A percentile compares a stretch with the other conserved stretches of the same genome.
Conservation (phyloP, 1,140 invertebrate species). For the Lucilia cuprina region DNA sequence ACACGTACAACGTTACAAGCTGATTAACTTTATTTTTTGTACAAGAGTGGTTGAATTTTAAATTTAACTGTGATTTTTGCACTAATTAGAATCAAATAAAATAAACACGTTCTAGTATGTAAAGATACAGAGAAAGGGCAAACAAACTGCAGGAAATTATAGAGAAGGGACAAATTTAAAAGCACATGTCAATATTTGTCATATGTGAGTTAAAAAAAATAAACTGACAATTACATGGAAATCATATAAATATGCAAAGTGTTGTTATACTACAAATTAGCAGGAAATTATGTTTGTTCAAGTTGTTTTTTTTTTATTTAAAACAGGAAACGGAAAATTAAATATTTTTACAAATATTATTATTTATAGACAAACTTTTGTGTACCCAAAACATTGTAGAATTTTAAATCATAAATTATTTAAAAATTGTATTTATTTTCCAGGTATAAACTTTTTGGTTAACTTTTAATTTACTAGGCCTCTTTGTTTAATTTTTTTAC, state of each 20-base stretch:
- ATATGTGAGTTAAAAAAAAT: not conserved
- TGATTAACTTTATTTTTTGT: not conserved
- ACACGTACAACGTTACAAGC: not conserved
- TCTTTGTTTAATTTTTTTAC: not conserved
- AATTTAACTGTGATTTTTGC: not conserved
- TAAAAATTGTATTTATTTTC: not conserved
- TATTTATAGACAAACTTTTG: too few relatives aligned
- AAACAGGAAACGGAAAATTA: not conserved
- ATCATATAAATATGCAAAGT: not conserved
- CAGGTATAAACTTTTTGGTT: not conserved
- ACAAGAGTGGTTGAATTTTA: not conserved
- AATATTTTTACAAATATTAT: not conserved
- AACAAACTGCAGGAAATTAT: not conserved
- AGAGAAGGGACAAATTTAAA: not conserved
- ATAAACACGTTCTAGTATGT: not conserved
- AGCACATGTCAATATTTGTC: not conserved
- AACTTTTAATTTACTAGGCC: not conserved
- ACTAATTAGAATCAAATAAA: constrained; percentile 5
- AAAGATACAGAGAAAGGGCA: not conserved
- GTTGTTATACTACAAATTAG: constrained; percentile 1
- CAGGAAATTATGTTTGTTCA: not conserved
- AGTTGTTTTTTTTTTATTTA: not conserved
- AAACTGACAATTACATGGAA: not conserved
- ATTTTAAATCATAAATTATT: not conserved
- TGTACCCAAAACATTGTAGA: too few relatives aligned